Conservation (phyloP, 2,797 vertebrate species). For the Galagoides demidoff region DNA sequence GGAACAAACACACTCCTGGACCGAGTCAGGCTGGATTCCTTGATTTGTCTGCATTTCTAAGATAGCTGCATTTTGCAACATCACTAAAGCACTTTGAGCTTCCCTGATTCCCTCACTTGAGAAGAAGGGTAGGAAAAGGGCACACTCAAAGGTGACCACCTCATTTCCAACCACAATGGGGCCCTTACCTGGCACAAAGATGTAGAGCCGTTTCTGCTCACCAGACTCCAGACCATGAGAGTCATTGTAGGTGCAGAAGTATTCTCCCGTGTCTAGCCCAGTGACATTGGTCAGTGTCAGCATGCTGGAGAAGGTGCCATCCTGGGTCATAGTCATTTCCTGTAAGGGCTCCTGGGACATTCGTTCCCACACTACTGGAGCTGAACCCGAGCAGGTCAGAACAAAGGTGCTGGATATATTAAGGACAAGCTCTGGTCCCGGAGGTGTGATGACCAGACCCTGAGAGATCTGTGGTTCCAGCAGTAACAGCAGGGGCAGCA, state of each 20-base stretch:
- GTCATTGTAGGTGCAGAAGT: conserved; percentile 88
- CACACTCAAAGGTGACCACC: too few relatives aligned
- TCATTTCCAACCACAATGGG: too few relatives aligned
- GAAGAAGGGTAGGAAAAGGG: neutral
- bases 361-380: conserved; percentile 88
- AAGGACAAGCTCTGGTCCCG: conserved; percentile 88
- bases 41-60: neutral
- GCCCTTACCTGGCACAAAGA: conserved; percentile 94
- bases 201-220: conserved; percentile 85
- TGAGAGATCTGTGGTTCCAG: conserved; percentile 2
- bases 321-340: conserved; percentile 29
- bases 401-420: conserved; percentile 87
- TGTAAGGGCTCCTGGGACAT: conserved; percentile 86
- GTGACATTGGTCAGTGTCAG: conserved; percentile 90
- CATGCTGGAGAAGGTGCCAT: conserved; percentile 82
- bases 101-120: neutral
- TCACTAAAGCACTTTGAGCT: neutral
- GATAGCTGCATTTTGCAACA: neutral
- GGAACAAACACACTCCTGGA: neutral
- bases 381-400: conserved; percentile 90
- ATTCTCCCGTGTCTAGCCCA: conserved; percentile 93
- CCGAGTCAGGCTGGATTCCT: neutral
- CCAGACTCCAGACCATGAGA: conserved; percentile 80
- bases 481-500: conserved; percentile 61
- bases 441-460: conserved; percentile 88